These are phyloP conservation scores for Nomada flava DNA, from an alignment of 2,888 invertebrate species.

Conservation along the genomic window DNA sequence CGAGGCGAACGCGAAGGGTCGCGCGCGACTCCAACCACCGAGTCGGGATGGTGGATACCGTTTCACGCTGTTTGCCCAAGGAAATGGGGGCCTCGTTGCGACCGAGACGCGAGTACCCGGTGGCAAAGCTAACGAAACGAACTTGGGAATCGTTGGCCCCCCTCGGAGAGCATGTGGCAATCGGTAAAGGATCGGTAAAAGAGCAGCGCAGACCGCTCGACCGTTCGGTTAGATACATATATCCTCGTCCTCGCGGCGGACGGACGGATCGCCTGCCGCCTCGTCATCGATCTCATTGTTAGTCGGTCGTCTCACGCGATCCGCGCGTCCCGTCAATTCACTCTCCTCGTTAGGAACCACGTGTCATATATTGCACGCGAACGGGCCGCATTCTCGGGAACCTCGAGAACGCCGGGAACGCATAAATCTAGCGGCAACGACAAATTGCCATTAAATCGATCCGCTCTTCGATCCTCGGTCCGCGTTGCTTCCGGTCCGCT, in stretches of 20 bases:
- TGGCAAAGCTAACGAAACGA: neutral
- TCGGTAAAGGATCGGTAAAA: neutral
- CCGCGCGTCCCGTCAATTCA: constrained; percentile 71
- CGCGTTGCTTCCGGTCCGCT: too few species aligned
- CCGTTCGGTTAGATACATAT: constrained; percentile 25
- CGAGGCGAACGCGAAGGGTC: constrained; percentile 9
- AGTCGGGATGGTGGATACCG: constrained; percentile 33
- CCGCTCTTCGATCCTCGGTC: neutral
- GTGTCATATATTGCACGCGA: constrained; percentile 61
- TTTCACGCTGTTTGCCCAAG: constrained; percentile 59
- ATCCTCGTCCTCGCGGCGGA: constrained; percentile 23
- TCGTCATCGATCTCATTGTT: constrained; percentile 78
- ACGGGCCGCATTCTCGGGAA: constrained; percentile 46
- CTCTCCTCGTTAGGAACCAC: constrained; percentile 70
- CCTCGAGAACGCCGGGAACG: constrained; percentile 20
- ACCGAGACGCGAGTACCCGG: neutral
- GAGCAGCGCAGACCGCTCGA: constrained; percentile 47
- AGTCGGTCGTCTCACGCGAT: constrained; percentile 74
- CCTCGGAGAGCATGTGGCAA: too few species aligned
- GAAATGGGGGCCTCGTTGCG: constrained; percentile 7
- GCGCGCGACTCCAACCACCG: constrained; percentile 19
- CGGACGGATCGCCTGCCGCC: constrained; percentile 68
- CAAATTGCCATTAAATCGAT: constrained; percentile 61
- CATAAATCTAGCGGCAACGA: constrained; percentile 64
- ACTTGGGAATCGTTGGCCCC: neutral